These are phyloP conservation scores for Phrixothrix hirtus DNA, from an alignment of 2,888 invertebrate genomes.

Conservation along the genomic window DNA sequence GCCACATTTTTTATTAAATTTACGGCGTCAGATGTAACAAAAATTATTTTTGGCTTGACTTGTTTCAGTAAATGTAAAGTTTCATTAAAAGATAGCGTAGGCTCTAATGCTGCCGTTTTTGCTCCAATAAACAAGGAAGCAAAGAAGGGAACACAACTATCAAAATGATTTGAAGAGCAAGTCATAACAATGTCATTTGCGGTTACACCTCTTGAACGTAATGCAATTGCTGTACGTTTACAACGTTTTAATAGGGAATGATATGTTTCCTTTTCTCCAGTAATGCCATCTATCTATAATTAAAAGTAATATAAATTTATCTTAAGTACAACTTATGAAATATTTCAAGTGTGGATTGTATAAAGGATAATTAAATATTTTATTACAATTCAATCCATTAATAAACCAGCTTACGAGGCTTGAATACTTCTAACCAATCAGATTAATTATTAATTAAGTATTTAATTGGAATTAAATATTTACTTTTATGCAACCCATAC, in stretches of 20 bases:
- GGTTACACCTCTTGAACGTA: conserved; percentile 5
- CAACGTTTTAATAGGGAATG: conserved; percentile 3
- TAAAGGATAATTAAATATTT: too few species aligned
- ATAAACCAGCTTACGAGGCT: too few species aligned
- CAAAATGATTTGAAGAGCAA: conserved; percentile 10
- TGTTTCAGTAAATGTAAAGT: conserved; percentile 26
- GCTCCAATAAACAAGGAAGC: conserved; percentile 9
- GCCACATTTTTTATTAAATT: conserved; percentile 6
- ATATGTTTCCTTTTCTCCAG: conserved; percentile 17
- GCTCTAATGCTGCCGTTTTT: conserved; percentile 7
- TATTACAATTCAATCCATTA: too few species aligned
- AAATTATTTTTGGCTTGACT: conserved; percentile 23
- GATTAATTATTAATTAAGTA: too few species aligned
- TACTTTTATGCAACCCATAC: too few species aligned
- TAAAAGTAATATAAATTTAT: too few species aligned
- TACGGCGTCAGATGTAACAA: conserved; percentile 5
- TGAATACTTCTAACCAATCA: too few species aligned
- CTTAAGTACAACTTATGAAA: too few species aligned
- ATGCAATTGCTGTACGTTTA: conserved; percentile 6
- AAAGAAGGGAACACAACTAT: conserved; percentile 11
- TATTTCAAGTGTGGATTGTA: too few species aligned
- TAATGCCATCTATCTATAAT: conserved; percentile 13
- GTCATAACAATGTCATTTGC: conserved; percentile 9
- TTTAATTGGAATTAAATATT: too few species aligned
- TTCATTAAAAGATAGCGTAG: conserved; percentile 6